These are phyloP conservation scores for Tipula unca DNA, from an alignment of 2,888 invertebrate genomes.

Conservation along the genomic window DNA sequence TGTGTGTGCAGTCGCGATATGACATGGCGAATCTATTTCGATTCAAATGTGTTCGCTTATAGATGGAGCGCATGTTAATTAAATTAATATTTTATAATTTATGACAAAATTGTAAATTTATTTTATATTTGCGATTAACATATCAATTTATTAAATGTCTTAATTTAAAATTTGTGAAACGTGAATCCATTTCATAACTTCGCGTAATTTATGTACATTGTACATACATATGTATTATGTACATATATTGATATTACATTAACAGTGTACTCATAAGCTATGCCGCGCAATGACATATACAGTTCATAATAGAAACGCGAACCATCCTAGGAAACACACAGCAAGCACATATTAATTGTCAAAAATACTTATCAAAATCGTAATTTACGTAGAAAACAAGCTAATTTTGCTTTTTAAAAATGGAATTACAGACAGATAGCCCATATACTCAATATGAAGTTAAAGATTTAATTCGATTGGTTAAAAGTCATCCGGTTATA, in stretches of 20 bases:
- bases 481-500: constrained; percentile 35
- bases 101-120: background rate
- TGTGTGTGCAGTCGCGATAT: background rate
- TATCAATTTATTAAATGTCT: background rate
- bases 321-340: background rate
- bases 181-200: too few relatives aligned
- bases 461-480: constrained; percentile 30
- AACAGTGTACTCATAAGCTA: background rate
- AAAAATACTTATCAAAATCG: background rate
- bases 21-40: constrained; percentile 15
- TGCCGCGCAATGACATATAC: background rate
- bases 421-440: background rate
- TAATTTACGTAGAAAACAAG: background rate
- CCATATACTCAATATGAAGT: background rate
- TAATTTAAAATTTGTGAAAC: too few relatives aligned
- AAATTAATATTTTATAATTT: background rate
- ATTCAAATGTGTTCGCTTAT: background rate
- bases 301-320: background rate
- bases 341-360: background rate
- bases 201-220: background rate
- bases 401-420: background rate
- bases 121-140: background rate
- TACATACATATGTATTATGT: background rate
- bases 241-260: background rate
- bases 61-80: background rate